Base-by-base conservation (phyloP, 2,888 invertebrate species). In the Ligdia adustata region DNA sequence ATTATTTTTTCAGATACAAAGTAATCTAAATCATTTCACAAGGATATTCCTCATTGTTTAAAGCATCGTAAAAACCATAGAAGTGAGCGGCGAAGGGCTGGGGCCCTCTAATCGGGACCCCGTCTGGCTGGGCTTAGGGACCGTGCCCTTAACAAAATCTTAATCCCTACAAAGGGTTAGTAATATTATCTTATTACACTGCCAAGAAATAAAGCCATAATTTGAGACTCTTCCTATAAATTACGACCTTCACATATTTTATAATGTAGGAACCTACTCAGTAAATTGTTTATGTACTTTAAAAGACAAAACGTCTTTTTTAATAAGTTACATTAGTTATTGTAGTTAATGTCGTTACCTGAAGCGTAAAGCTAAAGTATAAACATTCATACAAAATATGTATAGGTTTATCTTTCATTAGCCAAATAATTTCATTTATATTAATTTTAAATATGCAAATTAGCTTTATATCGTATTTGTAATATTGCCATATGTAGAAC, bases 101-200 rank as follows among this genome's bases (percentile, higher is more conserved):
- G 65, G 70, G 72, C 72, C 69, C 55, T 65, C 68, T 76, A 77
- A 75, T 75, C 76, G 68, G 69, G 74, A 65, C 72, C 79, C 75
- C 82, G 85, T 82, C 84, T 84, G 85, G 72, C 73, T 69, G 69
- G 73, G 78, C 75, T 83, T 73, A 83, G 72, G 75, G 79, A 66
- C 48, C 72, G 66, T 77, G 76, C 87, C 88, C 88, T 88, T 86
- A 89, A 89, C 89, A 86, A 87, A 89, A 89, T 89, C 89, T 89
- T 88, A 89, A 89, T 90, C 88, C 84, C 80, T 74, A 81, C 88
- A 89, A 89, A 90, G 89, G 89, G 89, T 89, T 89, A 89, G 75
- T 79, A 83, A 85, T 82, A 89, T 88, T 86, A 88, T 88, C 89
- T 88, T 88, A 86, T 86, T 86, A 87, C 75, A 75, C 77, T 75